phyloP scores from a whole-genome alignment of 64 coral and sea anemone genomes.

The Montipora cactus region DNA sequence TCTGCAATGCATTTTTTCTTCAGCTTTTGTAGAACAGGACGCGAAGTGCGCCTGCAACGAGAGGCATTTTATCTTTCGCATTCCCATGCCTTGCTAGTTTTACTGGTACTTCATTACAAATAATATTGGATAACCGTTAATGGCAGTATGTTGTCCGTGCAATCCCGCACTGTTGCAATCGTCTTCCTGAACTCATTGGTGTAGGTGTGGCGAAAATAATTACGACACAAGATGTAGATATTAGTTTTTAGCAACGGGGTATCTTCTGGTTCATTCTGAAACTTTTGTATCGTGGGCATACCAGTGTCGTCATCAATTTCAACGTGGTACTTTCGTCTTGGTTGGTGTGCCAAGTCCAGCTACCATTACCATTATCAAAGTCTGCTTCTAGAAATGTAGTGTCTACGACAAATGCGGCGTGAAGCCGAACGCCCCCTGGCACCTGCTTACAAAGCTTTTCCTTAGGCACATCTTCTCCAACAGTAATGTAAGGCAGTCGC shows the following conservation, averaged over 20 bases:
- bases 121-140: too few species aligned
- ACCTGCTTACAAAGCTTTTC: not conserved
- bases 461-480: constrained; percentile 12
- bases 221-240: too few species aligned
- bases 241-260: not conserved
- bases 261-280: not conserved
- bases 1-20: too few species aligned
- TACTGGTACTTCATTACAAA: too few species aligned
- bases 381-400: constrained; percentile 35
- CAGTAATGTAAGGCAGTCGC: not conserved
- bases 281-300: constrained; percentile 24
- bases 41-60: too few species aligned
- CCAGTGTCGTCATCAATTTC: constrained; percentile 52
- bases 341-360: constrained; percentile 69
- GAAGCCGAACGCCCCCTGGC: not conserved
- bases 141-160: too few species aligned
- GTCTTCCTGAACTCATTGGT: too few species aligned
- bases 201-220: too few species aligned
- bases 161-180: too few species aligned
- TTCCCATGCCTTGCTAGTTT: too few species aligned
- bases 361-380: constrained; percentile 68
- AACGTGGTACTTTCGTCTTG: constrained; percentile 56
- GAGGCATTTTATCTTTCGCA: too few species aligned
- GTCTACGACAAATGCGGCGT: constrained; percentile 52
- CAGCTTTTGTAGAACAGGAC: too few species aligned